phyloP scores from a whole-genome alignment of 2,113 vertebrate species.

The Acanthisitta chloris region DNA sequence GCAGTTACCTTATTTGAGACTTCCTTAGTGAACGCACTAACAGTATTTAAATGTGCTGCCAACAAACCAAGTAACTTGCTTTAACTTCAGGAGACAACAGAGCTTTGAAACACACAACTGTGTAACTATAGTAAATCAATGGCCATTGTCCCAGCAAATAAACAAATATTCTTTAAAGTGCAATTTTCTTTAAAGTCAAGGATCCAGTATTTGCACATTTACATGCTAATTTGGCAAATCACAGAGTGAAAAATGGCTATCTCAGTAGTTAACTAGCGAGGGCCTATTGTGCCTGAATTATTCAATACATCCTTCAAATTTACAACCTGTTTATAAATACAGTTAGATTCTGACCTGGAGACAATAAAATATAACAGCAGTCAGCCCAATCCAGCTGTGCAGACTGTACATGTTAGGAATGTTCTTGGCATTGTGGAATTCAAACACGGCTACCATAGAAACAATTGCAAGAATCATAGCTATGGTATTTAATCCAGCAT shows the following conservation, averaged over 20 bases:
- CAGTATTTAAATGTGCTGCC: not conserved
- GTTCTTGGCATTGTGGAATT: slow-evolving; percentile 81
- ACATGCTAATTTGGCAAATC: not conserved
- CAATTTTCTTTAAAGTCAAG: not conserved
- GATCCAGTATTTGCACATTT: not conserved
- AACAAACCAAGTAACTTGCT: not conserved
- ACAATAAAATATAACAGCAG: slow-evolving; percentile 78
- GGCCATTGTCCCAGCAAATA: not conserved
- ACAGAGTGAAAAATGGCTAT: not conserved
- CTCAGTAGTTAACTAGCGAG: not conserved
- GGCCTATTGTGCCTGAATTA: not conserved
- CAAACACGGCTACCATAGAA: slow-evolving; percentile 88
- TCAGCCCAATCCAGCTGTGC: slow-evolving; percentile 96
- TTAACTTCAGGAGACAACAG: not conserved
- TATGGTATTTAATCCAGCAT: slow-evolving; percentile 85
- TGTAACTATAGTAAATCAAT: not conserved
- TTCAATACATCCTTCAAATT: not conserved
- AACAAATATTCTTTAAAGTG: not conserved
- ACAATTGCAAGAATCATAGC: slow-evolving; percentile 82
- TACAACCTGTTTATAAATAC: slow-evolving; percentile 8
- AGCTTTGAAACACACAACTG: not conserved
- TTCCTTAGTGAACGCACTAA: not conserved
- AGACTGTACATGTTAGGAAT: slow-evolving; percentile 97
- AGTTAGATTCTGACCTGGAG: slow-evolving; percentile 81
- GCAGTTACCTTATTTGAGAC: not conserved